Conservation (phyloP, 1,140 invertebrate species). For the Nymphalis io region DNA sequence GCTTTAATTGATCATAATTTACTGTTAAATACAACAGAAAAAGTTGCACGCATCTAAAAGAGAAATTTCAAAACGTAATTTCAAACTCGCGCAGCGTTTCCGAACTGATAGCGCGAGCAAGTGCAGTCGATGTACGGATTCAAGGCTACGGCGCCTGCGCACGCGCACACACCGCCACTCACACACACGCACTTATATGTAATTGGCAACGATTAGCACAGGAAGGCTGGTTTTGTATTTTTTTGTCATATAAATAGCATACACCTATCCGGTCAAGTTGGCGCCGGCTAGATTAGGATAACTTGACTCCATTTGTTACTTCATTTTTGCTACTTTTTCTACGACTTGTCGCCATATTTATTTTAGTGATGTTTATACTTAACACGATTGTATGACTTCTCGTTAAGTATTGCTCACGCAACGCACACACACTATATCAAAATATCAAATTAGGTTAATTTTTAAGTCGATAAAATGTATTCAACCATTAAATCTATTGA, state of each 20-base stretch:
- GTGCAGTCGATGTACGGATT: conserved; percentile 71
- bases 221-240: conserved; percentile 67
- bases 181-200: conserved; percentile 45
- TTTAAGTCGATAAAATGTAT: no score
- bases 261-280: conserved; percentile 53
- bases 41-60: conserved; percentile 19
- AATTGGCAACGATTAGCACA: conserved; percentile 75
- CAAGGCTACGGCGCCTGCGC: conserved; percentile 59
- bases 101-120: conserved; percentile 55
- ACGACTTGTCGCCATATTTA: conserved; percentile 1
- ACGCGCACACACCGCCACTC: conserved; percentile 39
- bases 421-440: no score
- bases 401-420: no score
- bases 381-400: not conserved
- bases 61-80: conserved; percentile 30
- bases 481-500: no score
- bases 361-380: not conserved
- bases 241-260: conserved; percentile 61
- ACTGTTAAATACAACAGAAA: not conserved
- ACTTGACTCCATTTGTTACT: conserved; percentile 17
- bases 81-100: conserved; percentile 38
- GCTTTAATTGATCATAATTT: not conserved
- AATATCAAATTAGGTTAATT: no score
- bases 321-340: conserved; percentile 10
- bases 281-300: conserved; percentile 59